These are phyloP conservation scores for Fistularia commersonii DNA, from an alignment of 2,797 vertebrate species.

Conservation along the genomic window DNA sequence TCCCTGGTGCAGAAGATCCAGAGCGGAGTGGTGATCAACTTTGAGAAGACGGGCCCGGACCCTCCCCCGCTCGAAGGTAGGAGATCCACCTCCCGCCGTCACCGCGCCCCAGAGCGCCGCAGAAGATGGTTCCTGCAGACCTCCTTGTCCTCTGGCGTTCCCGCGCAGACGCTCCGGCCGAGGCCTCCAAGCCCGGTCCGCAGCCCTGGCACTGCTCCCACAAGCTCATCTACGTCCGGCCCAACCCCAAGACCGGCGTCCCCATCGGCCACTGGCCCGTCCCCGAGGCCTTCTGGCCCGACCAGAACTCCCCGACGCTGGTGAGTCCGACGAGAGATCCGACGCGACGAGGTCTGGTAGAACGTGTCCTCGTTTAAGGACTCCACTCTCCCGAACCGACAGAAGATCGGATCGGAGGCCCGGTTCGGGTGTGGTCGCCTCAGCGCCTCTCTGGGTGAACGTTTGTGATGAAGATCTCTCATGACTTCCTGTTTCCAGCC, in stretches of 20 bases:
- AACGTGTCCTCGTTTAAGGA: too few relatives aligned
- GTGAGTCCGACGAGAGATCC: too few relatives aligned
- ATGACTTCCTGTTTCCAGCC: constrained; percentile 71
- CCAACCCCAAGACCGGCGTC: constrained; percentile 96
- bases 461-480: neutral
- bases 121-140: too few relatives aligned
- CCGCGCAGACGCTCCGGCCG: constrained; percentile 78
- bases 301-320: constrained; percentile 96
- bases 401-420: too few relatives aligned
- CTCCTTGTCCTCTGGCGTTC: neutral
- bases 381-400: too few relatives aligned
- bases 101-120: too few relatives aligned
- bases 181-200: constrained; percentile 77
- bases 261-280: constrained; percentile 98
- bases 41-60: constrained; percentile 95
- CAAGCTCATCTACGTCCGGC: constrained; percentile 96
- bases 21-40: constrained; percentile 96
- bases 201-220: constrained; percentile 93
- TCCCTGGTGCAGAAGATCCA: constrained; percentile 97
- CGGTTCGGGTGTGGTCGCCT: too few relatives aligned
- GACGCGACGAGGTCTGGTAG: too few relatives aligned
- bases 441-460: too few relatives aligned
- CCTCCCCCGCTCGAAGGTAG: constrained; percentile 88
- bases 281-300: constrained; percentile 97
- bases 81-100: neutral